Conservation (phyloP, 2,888 invertebrate genomes). For the Ceramica pisi region DNA sequence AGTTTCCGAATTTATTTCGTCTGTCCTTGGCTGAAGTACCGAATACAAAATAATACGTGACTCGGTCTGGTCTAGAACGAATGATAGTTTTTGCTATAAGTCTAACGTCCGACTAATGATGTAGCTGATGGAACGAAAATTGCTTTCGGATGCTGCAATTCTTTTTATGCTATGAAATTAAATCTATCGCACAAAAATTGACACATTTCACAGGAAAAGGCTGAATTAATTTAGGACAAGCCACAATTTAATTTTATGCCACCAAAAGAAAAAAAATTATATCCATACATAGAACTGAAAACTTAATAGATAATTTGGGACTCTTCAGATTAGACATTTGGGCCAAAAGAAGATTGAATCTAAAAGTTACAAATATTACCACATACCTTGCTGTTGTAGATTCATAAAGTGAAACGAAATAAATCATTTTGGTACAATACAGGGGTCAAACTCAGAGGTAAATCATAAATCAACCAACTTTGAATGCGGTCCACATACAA, state of each 20-base stretch:
- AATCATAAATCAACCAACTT: conserved; percentile 16
- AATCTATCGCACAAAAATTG: too few relatives aligned
- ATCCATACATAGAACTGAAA: too few relatives aligned
- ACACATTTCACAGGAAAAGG: too few relatives aligned
- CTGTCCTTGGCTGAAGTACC: background rate
- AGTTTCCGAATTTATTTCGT: conserved; percentile 5
- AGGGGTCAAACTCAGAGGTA: background rate
- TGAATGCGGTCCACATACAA: conserved; percentile 5
- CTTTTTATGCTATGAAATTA: background rate
- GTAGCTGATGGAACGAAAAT: conserved; percentile 9
- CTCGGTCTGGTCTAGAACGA: background rate
- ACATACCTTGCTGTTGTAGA: background rate
- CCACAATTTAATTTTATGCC: too few relatives aligned
- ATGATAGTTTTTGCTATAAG: conserved; percentile 33
- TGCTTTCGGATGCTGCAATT: background rate
- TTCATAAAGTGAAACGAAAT: background rate
- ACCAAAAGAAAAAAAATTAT: too few relatives aligned
- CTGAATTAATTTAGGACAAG: too few relatives aligned
- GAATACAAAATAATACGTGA: background rate
- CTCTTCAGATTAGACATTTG: too few relatives aligned
- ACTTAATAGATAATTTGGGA: too few relatives aligned
- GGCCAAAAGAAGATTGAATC: background rate
- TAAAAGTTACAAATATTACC: background rate
- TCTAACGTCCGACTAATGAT: conserved; percentile 11
- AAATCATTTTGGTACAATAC: background rate